Evolutionary conservation across 2,888 invertebrate species (phyloP).

Genomic region (Apodemia mormo): DNA sequence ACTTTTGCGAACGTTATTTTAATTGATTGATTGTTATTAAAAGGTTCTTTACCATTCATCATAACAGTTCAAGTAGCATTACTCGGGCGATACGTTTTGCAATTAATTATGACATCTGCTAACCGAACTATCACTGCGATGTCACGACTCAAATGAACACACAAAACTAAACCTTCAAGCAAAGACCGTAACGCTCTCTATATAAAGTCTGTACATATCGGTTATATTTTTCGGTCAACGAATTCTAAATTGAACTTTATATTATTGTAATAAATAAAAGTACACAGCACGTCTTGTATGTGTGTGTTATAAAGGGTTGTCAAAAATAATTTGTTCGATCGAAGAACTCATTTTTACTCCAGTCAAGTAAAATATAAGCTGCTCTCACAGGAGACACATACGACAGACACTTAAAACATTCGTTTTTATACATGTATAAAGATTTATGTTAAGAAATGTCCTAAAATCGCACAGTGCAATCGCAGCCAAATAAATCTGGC

Average conservation of each 20-base stretch:
- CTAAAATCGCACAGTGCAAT: no score
- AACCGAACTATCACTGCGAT: constrained; percentile 3
- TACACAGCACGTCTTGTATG: neutral
- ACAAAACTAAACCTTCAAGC: neutral
- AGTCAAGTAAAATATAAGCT: no score
- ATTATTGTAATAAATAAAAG: constrained; percentile 5
- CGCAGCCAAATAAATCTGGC: no score
- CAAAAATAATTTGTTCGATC: neutral
- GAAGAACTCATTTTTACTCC: no score
- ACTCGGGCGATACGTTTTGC: constrained; percentile 4
- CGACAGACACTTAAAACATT: no score
- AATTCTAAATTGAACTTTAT: constrained; percentile 17
- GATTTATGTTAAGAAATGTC: no score
- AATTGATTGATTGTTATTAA: neutral
- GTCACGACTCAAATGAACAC: neutral
- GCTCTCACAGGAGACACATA: no score
- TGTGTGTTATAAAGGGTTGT: neutral
- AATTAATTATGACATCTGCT: constrained; percentile 18
- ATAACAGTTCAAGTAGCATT: constrained; percentile 4
- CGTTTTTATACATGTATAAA: no score
- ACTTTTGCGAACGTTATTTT: neutral
- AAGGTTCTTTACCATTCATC: neutral
- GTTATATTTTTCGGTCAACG: neutral
- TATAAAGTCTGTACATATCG: neutral
- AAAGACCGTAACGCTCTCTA: neutral